A percentile compares a stretch with the other conserved stretches of the same genome.
phyloP scores from a whole-genome alignment of 2,888 invertebrate genomes.

The Schizaphis graminum region DNA sequence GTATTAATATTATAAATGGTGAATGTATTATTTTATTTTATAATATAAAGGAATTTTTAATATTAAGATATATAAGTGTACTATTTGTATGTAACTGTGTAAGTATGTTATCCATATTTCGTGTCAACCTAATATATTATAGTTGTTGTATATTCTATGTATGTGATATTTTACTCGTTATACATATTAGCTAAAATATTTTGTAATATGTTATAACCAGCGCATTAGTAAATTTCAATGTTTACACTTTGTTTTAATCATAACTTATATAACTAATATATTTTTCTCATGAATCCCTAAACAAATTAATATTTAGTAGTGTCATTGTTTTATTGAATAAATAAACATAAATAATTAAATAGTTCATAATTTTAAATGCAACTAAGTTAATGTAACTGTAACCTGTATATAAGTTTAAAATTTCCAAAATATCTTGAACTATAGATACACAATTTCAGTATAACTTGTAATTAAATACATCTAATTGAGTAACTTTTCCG shows the following conservation, averaged over 20 bases:
- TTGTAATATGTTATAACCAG: not conserved
- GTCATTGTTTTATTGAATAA: not conserved
- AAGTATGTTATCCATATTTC: not conserved
- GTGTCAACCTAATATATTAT: not conserved
- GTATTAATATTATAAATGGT: not conserved
- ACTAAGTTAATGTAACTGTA: too few relatives aligned
- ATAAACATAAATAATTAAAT: not conserved
- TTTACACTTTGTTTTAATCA: not conserved
- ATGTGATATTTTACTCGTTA: not conserved
- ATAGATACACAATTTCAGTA: too few relatives aligned
- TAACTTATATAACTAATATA: not conserved
- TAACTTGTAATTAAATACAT: not conserved
- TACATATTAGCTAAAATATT: not conserved
- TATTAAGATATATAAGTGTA: not conserved
- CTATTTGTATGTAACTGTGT: not conserved
- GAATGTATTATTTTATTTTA: not conserved
- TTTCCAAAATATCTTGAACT: too few relatives aligned
- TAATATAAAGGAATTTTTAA: not conserved
- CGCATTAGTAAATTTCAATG: not conserved
- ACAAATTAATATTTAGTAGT: not conserved
- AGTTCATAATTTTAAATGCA: too few relatives aligned
- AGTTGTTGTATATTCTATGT: not conserved
- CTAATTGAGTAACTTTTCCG: not conserved
- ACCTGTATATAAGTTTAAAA: too few relatives aligned
- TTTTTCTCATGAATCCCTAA: not conserved